A percentile compares a stretch with the other conserved stretches of the same genome.
Conservation (phyloP, 2,797 vertebrate genomes). For the Sebastiscus tertius region DNA sequence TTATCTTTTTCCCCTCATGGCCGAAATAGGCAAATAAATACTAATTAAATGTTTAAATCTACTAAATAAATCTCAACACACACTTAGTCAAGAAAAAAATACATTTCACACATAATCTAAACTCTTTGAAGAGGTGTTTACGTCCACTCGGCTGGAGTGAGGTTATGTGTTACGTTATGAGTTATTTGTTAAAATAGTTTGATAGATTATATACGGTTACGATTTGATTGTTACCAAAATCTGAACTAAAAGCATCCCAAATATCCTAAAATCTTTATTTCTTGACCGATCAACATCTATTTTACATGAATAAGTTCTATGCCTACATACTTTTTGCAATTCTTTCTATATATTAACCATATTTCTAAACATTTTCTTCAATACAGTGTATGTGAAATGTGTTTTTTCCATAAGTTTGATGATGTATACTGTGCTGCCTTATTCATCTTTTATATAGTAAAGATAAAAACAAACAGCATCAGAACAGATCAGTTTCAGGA, state of each 20-base stretch:
- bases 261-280: neutral
- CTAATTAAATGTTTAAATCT: conserved; percentile 14
- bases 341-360: conserved; percentile 19
- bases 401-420: conserved; percentile 60
- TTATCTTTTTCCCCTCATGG: neutral
- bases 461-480: conserved; percentile 47
- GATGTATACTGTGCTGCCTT: conserved; percentile 79
- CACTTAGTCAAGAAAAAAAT: conserved; percentile 28
- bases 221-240: conserved; percentile 1
- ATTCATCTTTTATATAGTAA: conserved; percentile 65
- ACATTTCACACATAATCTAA: conserved; percentile 32
- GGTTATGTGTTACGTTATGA: neutral
- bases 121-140: neutral
- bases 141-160: neutral
- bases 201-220: neutral
- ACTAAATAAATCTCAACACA: neutral
- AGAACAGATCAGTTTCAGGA: conserved; percentile 29
- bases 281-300: conserved; percentile 4
- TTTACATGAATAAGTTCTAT: conserved; percentile 2
- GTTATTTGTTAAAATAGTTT: neutral
- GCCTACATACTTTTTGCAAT: conserved; percentile 8
- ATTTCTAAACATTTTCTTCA: conserved; percentile 26
- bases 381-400: conserved; percentile 57
- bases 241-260: neutral
- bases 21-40: conserved; percentile 17